A percentile compares a stretch with the other conserved stretches of the same genome.
Evolutionary conservation across 2,888 invertebrate species (phyloP).

Genomic region (Catocala sponsa): DNA sequence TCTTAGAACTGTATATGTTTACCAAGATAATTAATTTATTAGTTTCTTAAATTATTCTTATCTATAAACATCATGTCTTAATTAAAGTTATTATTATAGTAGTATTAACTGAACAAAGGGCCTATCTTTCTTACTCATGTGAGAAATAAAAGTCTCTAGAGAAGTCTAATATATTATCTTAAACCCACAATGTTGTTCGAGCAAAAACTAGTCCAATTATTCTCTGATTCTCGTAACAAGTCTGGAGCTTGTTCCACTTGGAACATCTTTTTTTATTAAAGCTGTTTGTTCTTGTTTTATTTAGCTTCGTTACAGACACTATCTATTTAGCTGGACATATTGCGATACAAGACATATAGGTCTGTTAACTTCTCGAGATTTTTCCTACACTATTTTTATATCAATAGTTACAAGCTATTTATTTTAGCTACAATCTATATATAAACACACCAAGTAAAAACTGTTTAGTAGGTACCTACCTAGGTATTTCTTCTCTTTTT

Average conservation of each 20-base stretch:
- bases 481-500: too few relatives aligned
- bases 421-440: too few relatives aligned
- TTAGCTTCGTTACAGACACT: constrained; percentile 33
- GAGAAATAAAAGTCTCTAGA: constrained; percentile 16
- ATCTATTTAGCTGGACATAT: constrained; percentile 28
- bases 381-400: background rate
- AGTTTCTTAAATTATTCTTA: too few relatives aligned
- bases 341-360: constrained; percentile 23
- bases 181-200: constrained; percentile 30
- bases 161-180: constrained; percentile 19
- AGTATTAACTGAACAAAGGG: background rate
- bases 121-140: constrained; percentile 19
- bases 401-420: too few relatives aligned
- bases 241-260: constrained; percentile 39
- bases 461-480: too few relatives aligned
- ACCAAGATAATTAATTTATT: too few relatives aligned
- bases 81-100: too few relatives aligned
- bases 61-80: too few relatives aligned
- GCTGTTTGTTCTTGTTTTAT: constrained; percentile 44
- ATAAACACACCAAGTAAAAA: too few relatives aligned
- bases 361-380: background rate
- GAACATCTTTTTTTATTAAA: constrained; percentile 34
- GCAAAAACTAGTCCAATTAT: constrained; percentile 53
- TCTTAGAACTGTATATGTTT: too few relatives aligned
- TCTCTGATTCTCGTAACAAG: constrained; percentile 44